Percentiles rank a stretch among this genome's conserved stretches.
Conservation (phyloP, 2,888 invertebrate species). For the Dasysyrphus albostriatus region DNA sequence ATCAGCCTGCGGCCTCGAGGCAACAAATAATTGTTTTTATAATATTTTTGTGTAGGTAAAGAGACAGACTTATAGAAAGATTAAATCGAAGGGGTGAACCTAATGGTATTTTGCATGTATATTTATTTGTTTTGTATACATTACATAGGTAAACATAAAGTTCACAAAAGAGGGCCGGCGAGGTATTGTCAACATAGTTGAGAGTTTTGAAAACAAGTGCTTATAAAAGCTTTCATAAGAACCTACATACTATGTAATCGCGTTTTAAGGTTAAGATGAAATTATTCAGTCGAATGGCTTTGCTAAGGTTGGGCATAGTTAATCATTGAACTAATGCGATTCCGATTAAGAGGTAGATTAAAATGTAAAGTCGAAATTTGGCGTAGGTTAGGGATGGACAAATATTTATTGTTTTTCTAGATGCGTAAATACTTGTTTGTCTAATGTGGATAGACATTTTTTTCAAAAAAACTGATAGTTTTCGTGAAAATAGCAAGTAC, state of each 20-base stretch:
- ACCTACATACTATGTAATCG: too few species aligned
- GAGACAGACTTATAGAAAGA: neutral
- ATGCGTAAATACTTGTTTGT: neutral
- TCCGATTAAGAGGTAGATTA: neutral
- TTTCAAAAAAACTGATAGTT: too few species aligned
- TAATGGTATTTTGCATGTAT: neutral
- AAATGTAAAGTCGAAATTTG: neutral
- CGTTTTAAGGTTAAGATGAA: constrained; percentile 14
- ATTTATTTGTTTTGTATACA: neutral
- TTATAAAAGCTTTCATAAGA: neutral
- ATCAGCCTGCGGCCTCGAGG: neutral
- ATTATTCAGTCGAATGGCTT: constrained; percentile 1
- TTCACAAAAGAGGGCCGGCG: constrained; percentile 2
- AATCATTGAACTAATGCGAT: neutral
- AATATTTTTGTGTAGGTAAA: neutral
- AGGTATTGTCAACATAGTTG: neutral
- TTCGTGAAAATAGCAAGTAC: too few species aligned
- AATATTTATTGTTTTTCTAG: neutral
- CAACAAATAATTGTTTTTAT: constrained; percentile 11
- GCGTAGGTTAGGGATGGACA: neutral
- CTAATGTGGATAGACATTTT: too few species aligned
- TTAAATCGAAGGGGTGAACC: neutral
- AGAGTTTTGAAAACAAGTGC: neutral
- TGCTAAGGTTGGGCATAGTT: constrained; percentile 8
- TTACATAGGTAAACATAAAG: neutral